Evolutionary conservation across 2,113 vertebrate genomes (phyloP), one percentile per base, ranked within the genome.

Genomic region (Eulemur rufifrons): DNA sequence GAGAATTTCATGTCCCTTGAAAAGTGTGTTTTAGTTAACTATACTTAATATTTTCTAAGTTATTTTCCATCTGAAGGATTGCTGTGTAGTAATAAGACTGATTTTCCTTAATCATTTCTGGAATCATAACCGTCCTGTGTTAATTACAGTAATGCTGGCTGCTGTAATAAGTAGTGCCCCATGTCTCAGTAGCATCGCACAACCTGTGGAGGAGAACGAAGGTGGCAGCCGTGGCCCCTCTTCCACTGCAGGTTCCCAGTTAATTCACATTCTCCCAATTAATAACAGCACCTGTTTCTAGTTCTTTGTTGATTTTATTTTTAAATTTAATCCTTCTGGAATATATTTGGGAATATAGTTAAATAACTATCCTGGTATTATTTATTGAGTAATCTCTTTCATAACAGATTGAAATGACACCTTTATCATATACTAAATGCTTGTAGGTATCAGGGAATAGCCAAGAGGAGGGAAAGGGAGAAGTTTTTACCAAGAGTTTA

Each of bases 401-500:
- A 74, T 12, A 81, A 45, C 5, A 34, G 23, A 56, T 56, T 77
- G 56, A 66, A 81, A 56, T 11, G 50, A 50, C 3, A 18, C 3
- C 27, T 64, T 73, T 12, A 37, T 85, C 27, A 5, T 78, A 54
- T 50, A 50, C 25, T n/a, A 20, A 89, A 18, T 68, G 39, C 8
- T 63, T 23, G 10, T 20, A n/a, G 64, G 23, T 66, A n/a, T 73
- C 39, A 39, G 10, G 52, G 13, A 61, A 10, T 88, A 39, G 34
- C 34, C 54, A 61, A 52, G 82, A 6, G 10, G 45, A 25, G 10
- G 23, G 34, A 3, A 63, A 63, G 11, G 14, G 69, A 54, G 25
- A 85, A 45, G 20, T 54, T 83, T 71, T 64, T 32, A 50, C n/a
- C 61, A 39, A 78, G 42, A 82, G 66, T 97, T 91, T 71, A 86